Conservation (phyloP, 2,113 vertebrate species). For the human (Homo sapiens) region DNA sequence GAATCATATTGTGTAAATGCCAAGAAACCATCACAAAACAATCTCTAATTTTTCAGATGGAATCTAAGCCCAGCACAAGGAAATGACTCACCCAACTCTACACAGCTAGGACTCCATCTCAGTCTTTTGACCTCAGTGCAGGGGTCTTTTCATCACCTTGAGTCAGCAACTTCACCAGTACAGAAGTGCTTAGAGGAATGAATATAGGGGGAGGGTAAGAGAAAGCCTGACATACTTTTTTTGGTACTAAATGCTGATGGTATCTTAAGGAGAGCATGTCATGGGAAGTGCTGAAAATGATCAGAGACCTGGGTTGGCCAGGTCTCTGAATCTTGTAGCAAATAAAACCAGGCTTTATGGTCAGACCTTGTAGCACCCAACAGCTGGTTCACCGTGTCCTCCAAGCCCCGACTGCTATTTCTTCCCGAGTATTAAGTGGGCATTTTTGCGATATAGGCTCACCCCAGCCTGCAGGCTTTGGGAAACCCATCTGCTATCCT, state of each 20-base stretch:
- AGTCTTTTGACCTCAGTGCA: neutral
- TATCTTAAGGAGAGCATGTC: fast-evolving
- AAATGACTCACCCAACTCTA: neutral
- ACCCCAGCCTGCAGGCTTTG: neutral
- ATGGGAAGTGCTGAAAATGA: neutral
- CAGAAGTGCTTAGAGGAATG: neutral
- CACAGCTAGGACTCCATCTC: neutral
- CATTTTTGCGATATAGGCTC: neutral
- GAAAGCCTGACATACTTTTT: neutral
- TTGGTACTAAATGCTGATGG: neutral
- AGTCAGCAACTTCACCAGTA: neutral
- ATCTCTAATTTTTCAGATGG: neutral
- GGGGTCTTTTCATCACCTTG: neutral
- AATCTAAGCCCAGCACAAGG: neutral
- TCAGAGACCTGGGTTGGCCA: neutral
- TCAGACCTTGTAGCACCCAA: neutral
- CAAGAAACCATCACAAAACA: neutral
- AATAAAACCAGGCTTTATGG: neutral
- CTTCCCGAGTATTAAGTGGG: neutral
- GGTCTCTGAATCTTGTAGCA: neutral
- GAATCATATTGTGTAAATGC: neutral
- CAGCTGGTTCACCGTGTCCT: neutral
- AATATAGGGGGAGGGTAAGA: neutral
- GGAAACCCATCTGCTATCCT: neutral
- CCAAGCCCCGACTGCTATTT: neutral